phyloP scores from a whole-genome alignment of 2,888 invertebrate species.

The Noctuana brunneofusca region DNA sequence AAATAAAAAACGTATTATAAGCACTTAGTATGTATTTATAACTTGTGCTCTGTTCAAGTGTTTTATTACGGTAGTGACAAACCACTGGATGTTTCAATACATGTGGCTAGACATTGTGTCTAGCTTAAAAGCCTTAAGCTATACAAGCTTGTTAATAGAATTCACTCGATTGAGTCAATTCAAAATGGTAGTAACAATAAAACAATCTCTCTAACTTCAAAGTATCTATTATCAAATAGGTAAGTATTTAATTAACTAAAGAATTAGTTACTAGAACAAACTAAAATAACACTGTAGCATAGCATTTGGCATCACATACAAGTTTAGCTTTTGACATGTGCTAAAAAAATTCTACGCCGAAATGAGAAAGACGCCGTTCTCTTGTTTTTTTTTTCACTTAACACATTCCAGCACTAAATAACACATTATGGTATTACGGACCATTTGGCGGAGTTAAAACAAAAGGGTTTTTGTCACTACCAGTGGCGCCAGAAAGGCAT shows the following conservation, averaged over 20 bases:
- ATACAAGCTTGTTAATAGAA: too few species aligned
- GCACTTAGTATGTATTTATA: constrained; percentile 13
- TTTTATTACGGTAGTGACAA: constrained; percentile 6
- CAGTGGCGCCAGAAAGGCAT: constrained; percentile 58
- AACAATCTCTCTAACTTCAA: too few species aligned
- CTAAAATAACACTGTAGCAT: too few species aligned
- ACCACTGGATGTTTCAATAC: not conserved
- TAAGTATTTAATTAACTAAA: too few species aligned
- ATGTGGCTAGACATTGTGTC: not conserved
- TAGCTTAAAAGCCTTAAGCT: too few species aligned
- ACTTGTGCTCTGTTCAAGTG: not conserved
- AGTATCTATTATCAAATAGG: too few species aligned
- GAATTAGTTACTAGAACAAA: too few species aligned
- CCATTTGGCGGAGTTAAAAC: constrained; percentile 39
- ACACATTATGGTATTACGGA: constrained; percentile 37
- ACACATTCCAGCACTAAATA: constrained; percentile 37
- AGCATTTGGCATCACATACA: not conserved
- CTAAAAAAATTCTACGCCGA: constrained; percentile 52
- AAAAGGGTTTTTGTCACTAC: constrained; percentile 38
- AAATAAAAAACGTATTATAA: constrained; percentile 20
- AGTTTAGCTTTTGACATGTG: not conserved
- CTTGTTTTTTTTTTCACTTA: constrained; percentile 41
- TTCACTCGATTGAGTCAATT: too few species aligned
- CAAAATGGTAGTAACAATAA: too few species aligned
- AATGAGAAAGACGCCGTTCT: constrained; percentile 48